phyloP scores from a whole-genome alignment of 2,797 vertebrate genomes.

The Spea hammondii region DNA sequence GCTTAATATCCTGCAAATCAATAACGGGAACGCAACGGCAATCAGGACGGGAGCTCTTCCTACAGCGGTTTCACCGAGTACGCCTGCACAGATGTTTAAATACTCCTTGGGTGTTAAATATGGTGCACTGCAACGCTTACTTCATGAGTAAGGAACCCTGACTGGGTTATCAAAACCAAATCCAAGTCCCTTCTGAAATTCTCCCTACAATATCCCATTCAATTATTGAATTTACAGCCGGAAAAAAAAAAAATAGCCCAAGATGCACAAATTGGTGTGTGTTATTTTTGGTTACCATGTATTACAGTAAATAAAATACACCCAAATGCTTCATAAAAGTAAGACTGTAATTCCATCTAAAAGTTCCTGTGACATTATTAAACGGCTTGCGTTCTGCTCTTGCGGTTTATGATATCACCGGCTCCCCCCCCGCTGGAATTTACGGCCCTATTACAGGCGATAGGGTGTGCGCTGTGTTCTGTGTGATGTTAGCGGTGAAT shows the following conservation, averaged over 20 bases:
- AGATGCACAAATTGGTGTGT: constrained; percentile 44
- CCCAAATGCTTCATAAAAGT: constrained; percentile 56
- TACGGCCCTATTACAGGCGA: constrained; percentile 55
- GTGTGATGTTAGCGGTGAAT: constrained; percentile 51
- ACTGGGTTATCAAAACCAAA: constrained; percentile 14
- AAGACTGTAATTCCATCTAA: constrained; percentile 66
- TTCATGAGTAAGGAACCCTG: constrained; percentile 21
- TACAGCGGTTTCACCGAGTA: background rate
- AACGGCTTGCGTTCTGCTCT: constrained; percentile 60
- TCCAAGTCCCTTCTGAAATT: constrained; percentile 25
- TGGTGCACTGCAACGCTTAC: background rate
- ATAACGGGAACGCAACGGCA: background rate
- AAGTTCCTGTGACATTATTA: constrained; percentile 67
- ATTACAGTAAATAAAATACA: constrained; percentile 69
- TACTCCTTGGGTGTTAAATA: constrained; percentile 6
- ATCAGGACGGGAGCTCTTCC: background rate
- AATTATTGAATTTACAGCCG: constrained; percentile 26
- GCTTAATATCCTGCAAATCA: background rate
- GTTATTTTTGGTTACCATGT: constrained; percentile 59
- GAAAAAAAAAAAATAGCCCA: constrained; percentile 24
- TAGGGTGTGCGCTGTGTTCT: constrained; percentile 49
- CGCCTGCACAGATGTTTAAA: constrained; percentile 23
- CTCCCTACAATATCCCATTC: constrained; percentile 30
- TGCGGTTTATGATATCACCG: constrained; percentile 62
- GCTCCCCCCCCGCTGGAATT: constrained; percentile 58